Evolutionary conservation across 2,888 invertebrate genomes (phyloP), one percentile per base, ranked within the genome.

Genomic region (Trissolcus japonicus): DNA sequence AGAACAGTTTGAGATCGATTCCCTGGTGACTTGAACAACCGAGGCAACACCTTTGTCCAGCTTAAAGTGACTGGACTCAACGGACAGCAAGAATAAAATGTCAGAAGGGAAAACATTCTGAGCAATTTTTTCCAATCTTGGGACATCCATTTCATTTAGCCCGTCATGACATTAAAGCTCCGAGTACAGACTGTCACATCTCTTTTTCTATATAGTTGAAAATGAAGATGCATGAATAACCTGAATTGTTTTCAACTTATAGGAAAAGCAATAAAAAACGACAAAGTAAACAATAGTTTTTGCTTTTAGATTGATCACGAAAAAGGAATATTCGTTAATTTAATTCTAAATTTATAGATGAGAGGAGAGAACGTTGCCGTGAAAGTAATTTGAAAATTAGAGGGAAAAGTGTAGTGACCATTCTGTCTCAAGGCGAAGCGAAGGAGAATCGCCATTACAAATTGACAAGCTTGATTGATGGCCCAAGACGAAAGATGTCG

Each of bases 391-490:
- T 35, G 56, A n/a, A 19, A n/a, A 21, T 35, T 35, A 35, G 35
- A 35, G 35, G 35, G 11, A 35, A 35, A 51, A 51, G 11, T 11
- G 51, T 74, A 79, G 66, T 62, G 62, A 60, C 61, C 65, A 75
- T 80, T 80, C 77, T 85, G 84, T 84, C 83, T 83, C 82, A 80
- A 80, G 81, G 82, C 84, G 85, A 87, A 87, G 88, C 87, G 89
- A 87, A 87, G 84, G 87, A 86, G 88, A 89, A 88, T 89, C 89
- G 89, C 90, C 90, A 90, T 90, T 90, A 90, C 89, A 90, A 89
- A 89, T 89, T 90, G 91, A 90, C 90, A 90, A 90, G 88, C 87
- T 90, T 91, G 90, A 90, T 90, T 90, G 90, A 90, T 90, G 90
- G 89, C 86, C 85, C 77, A 80, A 79, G 81, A 82, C 81, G 79